phyloP scores from a whole-genome alignment of 2,113 vertebrate species.

The Tragelaphus strepsiceros region DNA sequence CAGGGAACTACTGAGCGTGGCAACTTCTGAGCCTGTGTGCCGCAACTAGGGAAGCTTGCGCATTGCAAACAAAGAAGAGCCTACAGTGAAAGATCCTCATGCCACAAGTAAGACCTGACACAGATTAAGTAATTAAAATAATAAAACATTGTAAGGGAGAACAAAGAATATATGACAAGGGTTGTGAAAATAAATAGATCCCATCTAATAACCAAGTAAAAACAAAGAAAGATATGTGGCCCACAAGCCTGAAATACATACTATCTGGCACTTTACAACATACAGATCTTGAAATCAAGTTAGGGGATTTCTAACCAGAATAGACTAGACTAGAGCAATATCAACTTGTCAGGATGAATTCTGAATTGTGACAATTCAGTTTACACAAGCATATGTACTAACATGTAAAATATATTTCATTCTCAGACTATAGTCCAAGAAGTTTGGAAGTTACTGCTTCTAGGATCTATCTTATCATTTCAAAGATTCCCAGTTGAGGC shows the following conservation, averaged over 20 bases:
- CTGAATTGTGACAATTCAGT: background rate
- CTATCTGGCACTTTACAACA: background rate
- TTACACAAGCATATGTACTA: background rate
- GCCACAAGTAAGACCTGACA: background rate
- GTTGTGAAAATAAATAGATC: background rate
- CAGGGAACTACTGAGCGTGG: background rate
- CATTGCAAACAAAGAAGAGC: background rate
- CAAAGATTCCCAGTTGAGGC: background rate
- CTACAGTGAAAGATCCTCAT: background rate
- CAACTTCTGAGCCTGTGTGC: background rate
- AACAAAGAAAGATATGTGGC: background rate
- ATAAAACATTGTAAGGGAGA: background rate
- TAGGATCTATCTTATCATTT: background rate
- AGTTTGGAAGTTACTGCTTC: background rate
- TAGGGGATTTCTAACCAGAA: background rate
- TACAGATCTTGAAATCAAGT: background rate
- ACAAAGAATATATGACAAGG: background rate
- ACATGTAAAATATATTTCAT: background rate
- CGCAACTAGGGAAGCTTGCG: background rate
- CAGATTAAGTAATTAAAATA: background rate
- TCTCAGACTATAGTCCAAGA: background rate
- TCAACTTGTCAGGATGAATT: background rate
- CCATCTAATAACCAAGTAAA: background rate
- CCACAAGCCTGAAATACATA: background rate
- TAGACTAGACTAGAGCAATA: background rate